Evolutionary conservation across 2,888 invertebrate species (phyloP).

Genomic region (Atrina japonica): DNA sequence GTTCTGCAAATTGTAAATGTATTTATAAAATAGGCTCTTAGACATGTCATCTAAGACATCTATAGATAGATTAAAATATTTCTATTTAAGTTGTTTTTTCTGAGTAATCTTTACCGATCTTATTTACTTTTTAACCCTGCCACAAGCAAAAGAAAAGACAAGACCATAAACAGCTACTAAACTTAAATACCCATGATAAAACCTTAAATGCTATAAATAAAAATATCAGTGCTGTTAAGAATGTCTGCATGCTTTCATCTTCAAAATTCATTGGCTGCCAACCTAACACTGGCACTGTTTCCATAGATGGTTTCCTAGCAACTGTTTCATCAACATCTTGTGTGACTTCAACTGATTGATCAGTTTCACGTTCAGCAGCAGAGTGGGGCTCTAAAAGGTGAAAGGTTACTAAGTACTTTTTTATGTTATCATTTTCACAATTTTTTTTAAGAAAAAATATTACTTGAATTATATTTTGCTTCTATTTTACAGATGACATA

Average conservation of each 20-base stretch:
- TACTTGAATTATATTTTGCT: no score
- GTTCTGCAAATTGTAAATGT: no score
- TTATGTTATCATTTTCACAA: neutral
- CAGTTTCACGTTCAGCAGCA: slow-evolving; percentile 70
- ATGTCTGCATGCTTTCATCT: slow-evolving; percentile 69
- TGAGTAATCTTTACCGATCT: no score
- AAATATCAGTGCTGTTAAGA: slow-evolving; percentile 62
- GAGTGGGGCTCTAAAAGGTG: slow-evolving; percentile 61
- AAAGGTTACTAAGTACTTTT: neutral
- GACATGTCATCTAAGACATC: no score
- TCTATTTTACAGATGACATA: no score
- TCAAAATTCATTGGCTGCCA: slow-evolving; percentile 53
- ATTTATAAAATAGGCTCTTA: no score
- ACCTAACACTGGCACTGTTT: slow-evolving; percentile 67
- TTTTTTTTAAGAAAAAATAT: neutral
- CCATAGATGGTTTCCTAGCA: slow-evolving; percentile 59
- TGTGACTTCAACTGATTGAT: slow-evolving; percentile 55
- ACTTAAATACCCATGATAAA: slow-evolving; percentile 62
- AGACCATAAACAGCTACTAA: slow-evolving; percentile 61
- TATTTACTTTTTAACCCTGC: no score
- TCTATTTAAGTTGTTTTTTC: no score
- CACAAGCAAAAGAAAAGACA: slow-evolving; percentile 58
- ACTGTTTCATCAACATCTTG: slow-evolving; percentile 53
- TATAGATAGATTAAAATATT: no score
- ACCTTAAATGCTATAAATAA: slow-evolving; percentile 61